These are phyloP conservation scores for Drosophila ogumai DNA, from an alignment of 1,140 invertebrate species.

Conservation along the genomic window DNA sequence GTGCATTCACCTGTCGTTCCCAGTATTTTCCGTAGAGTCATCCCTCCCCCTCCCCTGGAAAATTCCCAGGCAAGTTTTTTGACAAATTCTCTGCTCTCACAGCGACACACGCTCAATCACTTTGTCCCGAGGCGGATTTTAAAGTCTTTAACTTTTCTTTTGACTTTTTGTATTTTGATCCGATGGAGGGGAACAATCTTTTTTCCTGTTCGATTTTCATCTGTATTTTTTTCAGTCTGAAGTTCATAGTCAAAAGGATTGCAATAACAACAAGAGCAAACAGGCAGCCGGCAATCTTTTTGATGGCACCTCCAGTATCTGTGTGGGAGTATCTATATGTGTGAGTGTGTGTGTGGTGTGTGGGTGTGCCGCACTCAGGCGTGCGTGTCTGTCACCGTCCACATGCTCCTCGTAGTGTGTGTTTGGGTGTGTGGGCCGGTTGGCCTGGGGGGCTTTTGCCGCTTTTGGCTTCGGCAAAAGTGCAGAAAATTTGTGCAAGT, in stretches of 20 bases:
- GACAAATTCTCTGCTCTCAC: conserved; percentile 58
- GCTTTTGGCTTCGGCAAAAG: conserved; percentile 74
- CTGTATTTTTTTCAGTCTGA: conserved; percentile 13
- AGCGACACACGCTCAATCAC: conserved; percentile 74
- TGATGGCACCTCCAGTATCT: conserved; percentile 59
- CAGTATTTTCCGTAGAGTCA: conserved; percentile 33
- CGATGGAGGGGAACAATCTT: conserved; percentile 40
- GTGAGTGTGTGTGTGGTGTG: conserved; percentile 11
- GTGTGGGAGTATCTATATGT: conserved; percentile 6
- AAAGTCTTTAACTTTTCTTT: conserved; percentile 83
- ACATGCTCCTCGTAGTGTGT: conserved; percentile 10
- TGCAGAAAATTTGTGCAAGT: conserved; percentile 83
- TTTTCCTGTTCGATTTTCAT: conserved; percentile 40
- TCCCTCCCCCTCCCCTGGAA: conserved; percentile 23
- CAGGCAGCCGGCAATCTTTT: conserved; percentile 69
- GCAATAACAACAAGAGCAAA: conserved; percentile 54
- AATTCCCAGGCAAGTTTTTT: conserved; percentile 37
- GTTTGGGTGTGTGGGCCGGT: conserved; percentile 46
- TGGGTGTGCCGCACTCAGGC: conserved; percentile 49
- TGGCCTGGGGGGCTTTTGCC: conserved; percentile 65
- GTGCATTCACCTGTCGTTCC: conserved; percentile 57
- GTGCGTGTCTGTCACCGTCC: conserved; percentile 62
- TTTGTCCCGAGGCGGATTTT: conserved; percentile 72
- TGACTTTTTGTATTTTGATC: conserved; percentile 71
- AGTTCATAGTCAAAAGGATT: conserved; percentile 75